These are phyloP conservation scores for Lysandra coridon DNA, from an alignment of 2,888 invertebrate genomes.

Conservation along the genomic window DNA sequence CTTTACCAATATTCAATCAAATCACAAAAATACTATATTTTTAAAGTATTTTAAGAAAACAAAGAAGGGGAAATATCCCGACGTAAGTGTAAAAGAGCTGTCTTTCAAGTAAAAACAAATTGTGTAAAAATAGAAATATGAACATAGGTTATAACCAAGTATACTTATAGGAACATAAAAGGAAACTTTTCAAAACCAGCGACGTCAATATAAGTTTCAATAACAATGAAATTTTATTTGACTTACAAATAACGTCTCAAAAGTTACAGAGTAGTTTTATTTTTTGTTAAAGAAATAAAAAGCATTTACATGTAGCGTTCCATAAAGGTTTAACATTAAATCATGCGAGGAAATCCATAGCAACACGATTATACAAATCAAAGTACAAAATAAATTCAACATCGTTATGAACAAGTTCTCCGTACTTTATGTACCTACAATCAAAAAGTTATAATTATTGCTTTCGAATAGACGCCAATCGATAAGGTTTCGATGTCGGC, in stretches of 20 bases:
- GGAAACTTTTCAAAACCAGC: too few species aligned
- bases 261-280: background rate
- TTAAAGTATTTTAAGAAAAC: too few species aligned
- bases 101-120: background rate
- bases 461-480: conserved; percentile 1
- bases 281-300: background rate
- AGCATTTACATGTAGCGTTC: background rate
- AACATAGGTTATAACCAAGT: too few species aligned
- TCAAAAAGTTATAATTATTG: conserved; percentile 9
- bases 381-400: background rate
- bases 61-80: background rate
- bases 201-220: too few species aligned
- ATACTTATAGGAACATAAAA: too few species aligned
- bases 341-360: background rate
- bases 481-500: background rate
- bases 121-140: too few species aligned
- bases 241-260: background rate
- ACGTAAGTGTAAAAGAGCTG: background rate
- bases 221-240: background rate
- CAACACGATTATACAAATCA: background rate
- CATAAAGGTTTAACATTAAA: background rate
- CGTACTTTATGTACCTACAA: conserved; percentile 2
- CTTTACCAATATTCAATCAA: too few species aligned
- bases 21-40: too few species aligned
- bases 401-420: background rate